These are phyloP conservation scores for Calliphora vicina DNA, from an alignment of 1,140 invertebrate species.

Conservation along the genomic window DNA sequence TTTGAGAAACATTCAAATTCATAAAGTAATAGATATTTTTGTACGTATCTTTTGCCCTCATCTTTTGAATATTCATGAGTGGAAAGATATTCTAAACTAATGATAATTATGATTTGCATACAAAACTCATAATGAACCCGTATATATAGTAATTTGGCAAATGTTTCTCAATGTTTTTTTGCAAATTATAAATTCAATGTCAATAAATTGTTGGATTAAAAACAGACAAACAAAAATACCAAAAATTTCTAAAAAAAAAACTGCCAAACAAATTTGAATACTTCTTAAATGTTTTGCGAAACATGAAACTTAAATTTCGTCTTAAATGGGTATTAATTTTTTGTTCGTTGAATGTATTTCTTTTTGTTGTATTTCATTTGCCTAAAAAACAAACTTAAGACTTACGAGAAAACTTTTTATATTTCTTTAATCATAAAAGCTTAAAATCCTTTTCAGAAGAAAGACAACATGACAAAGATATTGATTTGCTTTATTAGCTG, in stretches of 20 bases:
- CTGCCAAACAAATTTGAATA: neutral
- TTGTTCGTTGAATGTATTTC: neutral
- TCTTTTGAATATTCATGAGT: neutral
- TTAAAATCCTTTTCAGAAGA: neutral
- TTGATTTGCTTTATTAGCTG: slow-evolving; percentile 5
- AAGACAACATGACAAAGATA: neutral
- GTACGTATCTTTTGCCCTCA: neutral
- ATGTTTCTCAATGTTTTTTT: neutral
- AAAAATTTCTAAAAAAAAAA: neutral
- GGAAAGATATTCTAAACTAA: neutral
- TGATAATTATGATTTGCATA: neutral
- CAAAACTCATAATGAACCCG: neutral
- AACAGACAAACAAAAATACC: neutral
- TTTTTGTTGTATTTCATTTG: neutral
- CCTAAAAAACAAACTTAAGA: neutral
- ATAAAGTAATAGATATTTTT: neutral
- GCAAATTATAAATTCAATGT: neutral
- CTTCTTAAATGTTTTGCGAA: neutral
- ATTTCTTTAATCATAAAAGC: neutral
- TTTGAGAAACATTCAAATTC: neutral
- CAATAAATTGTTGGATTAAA: slow-evolving; percentile 14
- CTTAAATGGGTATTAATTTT: neutral
- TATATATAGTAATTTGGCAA: neutral
- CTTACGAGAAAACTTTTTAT: neutral
- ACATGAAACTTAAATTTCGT: slow-evolving; percentile 1